These are phyloP conservation scores for Calyptomena viridis DNA, from an alignment of 2,113 vertebrate species.

Conservation along the genomic window DNA sequence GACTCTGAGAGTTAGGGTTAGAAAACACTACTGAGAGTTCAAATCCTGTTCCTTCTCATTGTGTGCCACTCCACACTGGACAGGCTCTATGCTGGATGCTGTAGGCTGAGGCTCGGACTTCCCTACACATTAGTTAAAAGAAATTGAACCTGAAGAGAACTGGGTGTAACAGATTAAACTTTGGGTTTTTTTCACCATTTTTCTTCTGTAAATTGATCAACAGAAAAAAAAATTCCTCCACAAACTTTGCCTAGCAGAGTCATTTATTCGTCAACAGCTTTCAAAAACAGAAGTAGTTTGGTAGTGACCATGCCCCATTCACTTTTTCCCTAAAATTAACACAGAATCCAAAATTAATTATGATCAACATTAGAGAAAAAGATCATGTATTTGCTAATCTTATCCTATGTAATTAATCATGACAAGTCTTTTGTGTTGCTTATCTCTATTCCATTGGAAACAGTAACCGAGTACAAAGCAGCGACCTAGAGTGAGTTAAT, in stretches of 20 bases:
- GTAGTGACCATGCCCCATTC: neutral
- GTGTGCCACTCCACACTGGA: neutral
- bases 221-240: neutral
- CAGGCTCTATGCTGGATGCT: neutral
- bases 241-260: neutral
- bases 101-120: neutral
- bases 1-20: neutral
- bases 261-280: neutral
- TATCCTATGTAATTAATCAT: neutral
- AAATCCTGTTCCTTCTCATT: neutral
- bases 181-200: fast-evolving
- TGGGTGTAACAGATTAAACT: neutral
- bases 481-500: neutral
- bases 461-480: neutral
- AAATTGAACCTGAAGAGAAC: neutral
- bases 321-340: neutral
- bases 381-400: neutral
- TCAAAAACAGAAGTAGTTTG: neutral
- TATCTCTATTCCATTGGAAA: neutral
- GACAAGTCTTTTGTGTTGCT: neutral
- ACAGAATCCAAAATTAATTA: neutral
- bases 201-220: neutral
- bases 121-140: neutral
- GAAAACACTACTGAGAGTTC: neutral
- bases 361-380: neutral